phyloP scores from a whole-genome alignment of 2,797 vertebrate species.

The Hypotaenidia philippensis region DNA sequence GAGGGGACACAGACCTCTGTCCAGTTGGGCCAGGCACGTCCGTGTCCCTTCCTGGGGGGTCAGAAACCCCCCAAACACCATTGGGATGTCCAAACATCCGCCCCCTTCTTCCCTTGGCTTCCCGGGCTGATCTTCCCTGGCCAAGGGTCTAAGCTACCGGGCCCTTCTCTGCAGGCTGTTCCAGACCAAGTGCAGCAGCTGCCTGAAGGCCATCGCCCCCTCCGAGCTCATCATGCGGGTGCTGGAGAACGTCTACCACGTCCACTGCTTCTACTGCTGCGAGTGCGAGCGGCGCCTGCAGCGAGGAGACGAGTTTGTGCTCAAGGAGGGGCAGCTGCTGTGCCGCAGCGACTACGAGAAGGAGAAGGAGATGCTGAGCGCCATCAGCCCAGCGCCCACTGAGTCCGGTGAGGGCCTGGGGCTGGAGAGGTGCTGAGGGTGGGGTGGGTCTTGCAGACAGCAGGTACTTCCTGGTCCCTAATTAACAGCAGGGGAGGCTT shows the following conservation, averaged over 20 bases:
- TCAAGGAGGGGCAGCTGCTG: slow-evolving; percentile 92
- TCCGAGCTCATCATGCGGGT: slow-evolving; percentile 93
- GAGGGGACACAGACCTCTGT: background rate
- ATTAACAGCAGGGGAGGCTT: rapidly evolving
- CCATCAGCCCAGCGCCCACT: slow-evolving; percentile 89
- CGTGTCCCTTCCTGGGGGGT: background rate
- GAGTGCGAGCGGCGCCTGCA: slow-evolving; percentile 91
- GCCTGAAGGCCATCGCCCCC: slow-evolving; percentile 88
- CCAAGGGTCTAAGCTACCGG: rapidly evolving
- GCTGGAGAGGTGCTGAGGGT: background rate
- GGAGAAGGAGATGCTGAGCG: slow-evolving; percentile 91
- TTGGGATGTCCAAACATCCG: background rate
- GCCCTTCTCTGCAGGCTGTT: slow-evolving; percentile 81
- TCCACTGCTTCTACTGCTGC: slow-evolving; percentile 93
- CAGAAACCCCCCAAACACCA: background rate
- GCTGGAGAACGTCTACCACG: slow-evolving; percentile 91
- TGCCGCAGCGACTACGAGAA: slow-evolving; percentile 93
- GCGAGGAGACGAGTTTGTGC: slow-evolving; percentile 91
- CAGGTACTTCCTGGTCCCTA: background rate
- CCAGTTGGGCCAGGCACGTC: background rate
- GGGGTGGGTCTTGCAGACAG: background rate
- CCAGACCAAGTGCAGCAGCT: slow-evolving; percentile 91
- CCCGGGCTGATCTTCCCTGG: background rate
- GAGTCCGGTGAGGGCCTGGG: slow-evolving; percentile 84
- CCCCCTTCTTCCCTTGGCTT: background rate